These are phyloP conservation scores for Ptychodera flava DNA, from an alignment of 35 echinoderm and acorn worm species.

Conservation along the genomic window DNA sequence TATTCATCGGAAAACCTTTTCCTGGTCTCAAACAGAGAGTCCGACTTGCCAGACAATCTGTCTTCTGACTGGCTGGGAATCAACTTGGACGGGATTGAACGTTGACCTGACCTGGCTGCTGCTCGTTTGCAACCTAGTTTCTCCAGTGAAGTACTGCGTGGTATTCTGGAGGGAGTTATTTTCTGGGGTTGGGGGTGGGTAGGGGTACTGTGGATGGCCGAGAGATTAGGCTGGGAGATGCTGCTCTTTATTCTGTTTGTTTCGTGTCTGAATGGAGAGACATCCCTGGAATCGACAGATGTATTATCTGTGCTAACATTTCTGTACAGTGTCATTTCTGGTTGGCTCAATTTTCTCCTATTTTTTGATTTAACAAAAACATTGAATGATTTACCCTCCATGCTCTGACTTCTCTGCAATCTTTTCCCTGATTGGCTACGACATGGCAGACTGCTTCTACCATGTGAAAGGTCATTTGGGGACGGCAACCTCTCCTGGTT, in stretches of 20 bases:
- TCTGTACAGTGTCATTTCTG: background rate
- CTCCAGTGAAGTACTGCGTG: background rate
- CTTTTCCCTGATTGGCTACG: background rate
- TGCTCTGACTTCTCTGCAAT: background rate
- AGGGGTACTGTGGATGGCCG: background rate
- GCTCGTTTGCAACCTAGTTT: background rate
- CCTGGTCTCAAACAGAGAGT: background rate
- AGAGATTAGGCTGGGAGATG: background rate
- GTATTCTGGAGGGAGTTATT: background rate
- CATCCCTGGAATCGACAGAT: background rate
- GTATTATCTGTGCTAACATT: background rate
- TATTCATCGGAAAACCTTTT: too few species aligned
- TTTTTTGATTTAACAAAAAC: background rate
- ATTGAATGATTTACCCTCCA: background rate
- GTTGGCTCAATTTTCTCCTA: background rate
- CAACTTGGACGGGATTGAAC: background rate
- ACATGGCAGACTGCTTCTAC: background rate
- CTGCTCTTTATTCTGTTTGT: background rate
- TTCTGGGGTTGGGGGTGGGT: too few species aligned
- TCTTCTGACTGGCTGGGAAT: background rate
- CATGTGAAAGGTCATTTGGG: background rate
- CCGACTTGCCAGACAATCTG: background rate
- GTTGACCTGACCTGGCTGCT: background rate
- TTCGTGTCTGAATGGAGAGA: too few species aligned
- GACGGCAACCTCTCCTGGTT: background rate